Conservation (phyloP, 2,113 vertebrate genomes). For the Syngnathoides biaculeatus region DNA sequence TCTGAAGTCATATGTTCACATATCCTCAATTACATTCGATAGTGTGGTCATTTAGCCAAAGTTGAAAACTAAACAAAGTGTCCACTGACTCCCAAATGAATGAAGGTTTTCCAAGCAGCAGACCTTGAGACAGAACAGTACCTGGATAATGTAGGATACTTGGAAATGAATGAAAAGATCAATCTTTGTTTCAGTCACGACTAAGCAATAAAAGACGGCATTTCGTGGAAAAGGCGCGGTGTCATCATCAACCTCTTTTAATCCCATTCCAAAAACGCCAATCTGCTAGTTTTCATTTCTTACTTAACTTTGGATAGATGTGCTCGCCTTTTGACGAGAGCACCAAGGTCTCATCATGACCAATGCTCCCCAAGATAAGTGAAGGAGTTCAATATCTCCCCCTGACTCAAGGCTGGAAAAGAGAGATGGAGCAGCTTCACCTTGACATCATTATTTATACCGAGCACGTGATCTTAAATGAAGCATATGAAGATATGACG, state of each 20-base stretch:
- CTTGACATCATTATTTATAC: slow-evolving; percentile 37
- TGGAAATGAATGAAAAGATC: too few relatives aligned
- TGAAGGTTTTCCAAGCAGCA: slow-evolving; percentile 65
- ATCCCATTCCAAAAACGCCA: slow-evolving; percentile 47
- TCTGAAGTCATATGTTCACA: slow-evolving; percentile 33
- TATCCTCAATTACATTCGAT: slow-evolving; percentile 57
- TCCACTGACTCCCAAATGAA: slow-evolving; percentile 66
- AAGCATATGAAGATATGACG: slow-evolving; percentile 53
- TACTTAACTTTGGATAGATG: slow-evolving; percentile 68
- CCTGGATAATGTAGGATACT: slow-evolving; percentile 70
- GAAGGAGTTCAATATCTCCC: slow-evolving; percentile 77
- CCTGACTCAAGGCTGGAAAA: slow-evolving; percentile 71
- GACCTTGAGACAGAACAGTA: slow-evolving; percentile 73
- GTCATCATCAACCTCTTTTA: slow-evolving; percentile 1
- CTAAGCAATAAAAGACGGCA: neutral
- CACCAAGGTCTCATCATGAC: slow-evolving; percentile 73
- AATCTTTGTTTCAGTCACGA: too few relatives aligned
- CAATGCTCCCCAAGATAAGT: slow-evolving; percentile 75
- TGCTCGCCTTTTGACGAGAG: slow-evolving; percentile 60
- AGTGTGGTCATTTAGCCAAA: slow-evolving; percentile 71
- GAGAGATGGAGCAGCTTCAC: slow-evolving; percentile 33
- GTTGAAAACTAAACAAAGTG: slow-evolving; percentile 77
- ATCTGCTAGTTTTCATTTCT: slow-evolving; percentile 64
- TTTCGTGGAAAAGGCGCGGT: neutral
- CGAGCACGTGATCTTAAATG: slow-evolving; percentile 1